Base-by-base conservation (phyloP, 2,113 vertebrate species). In the Glaucidium brasilianum region DNA sequence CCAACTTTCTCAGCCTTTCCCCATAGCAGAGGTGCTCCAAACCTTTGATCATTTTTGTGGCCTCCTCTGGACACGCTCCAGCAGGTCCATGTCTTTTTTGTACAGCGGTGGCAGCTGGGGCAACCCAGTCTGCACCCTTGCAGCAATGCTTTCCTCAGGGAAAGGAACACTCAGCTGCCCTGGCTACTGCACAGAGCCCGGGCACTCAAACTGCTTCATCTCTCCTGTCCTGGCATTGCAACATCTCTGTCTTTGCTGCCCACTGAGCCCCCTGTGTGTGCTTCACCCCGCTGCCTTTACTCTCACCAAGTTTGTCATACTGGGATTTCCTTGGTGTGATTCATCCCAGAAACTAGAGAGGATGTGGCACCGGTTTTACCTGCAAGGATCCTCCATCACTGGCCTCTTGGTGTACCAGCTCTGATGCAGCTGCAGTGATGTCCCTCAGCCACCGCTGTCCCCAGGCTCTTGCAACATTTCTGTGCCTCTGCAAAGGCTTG, bases 261-360 rank as follows among this genome's bases (percentile, higher is more conserved):
- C 43, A 1, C 47, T 1, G 59, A 83, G 35, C 17, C 58, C 39
- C n/a, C 20, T 7, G 26, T 9, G 2, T 9, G 23, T 29, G 53
- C 4, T 59, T 55, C 9, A 2, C 19, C 27, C 59, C 14, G 0
- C 0, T 1, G 15, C 47, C 64, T 25, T 77, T 2, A 0, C 45
- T 23, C n/a, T 52, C 85, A 17, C 32, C 32, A 3, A 2, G 30
- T 1, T 41, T 15, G 21, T 20, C 62, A 39, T 2, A 1, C 7
- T 0, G 6, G 52, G 52, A 27, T 63, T 62, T 58, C 79, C n/a
- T 58, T 5, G 6, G 6, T 55, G 8, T 3, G 2, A 20, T 69
- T 68, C 26, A 6, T 34, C 11, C 59, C 35, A 37, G 43, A 11
- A 27, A 19, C 5, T 2, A 10, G 49, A 30, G 55, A 43, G 12